Evolutionary conservation across 1,140 invertebrate genomes (phyloP).

Genomic region (Ooceraea biroi): DNA sequence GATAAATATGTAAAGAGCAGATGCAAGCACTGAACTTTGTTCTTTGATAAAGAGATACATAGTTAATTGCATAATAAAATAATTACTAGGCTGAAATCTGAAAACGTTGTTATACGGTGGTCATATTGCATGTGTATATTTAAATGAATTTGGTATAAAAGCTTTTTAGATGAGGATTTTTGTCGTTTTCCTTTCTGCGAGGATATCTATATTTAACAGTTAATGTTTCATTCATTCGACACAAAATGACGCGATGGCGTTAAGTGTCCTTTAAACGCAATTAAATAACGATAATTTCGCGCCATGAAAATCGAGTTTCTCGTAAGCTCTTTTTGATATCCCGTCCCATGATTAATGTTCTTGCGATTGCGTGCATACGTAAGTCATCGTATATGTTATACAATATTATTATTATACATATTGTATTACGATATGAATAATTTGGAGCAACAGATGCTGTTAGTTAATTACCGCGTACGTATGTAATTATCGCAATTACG

Average conservation of each 20-base stretch:
- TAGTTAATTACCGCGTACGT: constrained; percentile 23
- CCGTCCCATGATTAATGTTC: constrained; percentile 12
- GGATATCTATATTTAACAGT: background rate
- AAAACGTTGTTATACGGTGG: too few relatives aligned
- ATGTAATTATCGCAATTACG: constrained; percentile 30
- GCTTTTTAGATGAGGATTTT: background rate
- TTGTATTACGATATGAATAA: background rate
- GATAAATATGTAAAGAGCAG: background rate
- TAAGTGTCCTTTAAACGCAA: constrained; percentile 29
- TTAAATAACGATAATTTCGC: constrained; percentile 20
- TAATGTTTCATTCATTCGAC: constrained; percentile 20
- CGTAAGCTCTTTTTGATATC: constrained; percentile 36
- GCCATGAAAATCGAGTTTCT: constrained; percentile 29
- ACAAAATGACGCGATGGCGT: background rate
- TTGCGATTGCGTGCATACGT: background rate
- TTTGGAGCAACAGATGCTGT: background rate
- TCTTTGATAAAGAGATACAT: too few relatives aligned
- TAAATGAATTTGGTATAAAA: background rate
- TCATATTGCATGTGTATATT: background rate
- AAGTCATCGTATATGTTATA: background rate
- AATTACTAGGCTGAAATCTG: too few relatives aligned
- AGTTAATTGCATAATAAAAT: too few relatives aligned
- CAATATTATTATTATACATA: background rate
- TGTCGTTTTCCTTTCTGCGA: background rate
- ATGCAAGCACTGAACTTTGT: too few relatives aligned